Conservation (phyloP, 2,888 invertebrate genomes). For the Dynastes hyllus region DNA sequence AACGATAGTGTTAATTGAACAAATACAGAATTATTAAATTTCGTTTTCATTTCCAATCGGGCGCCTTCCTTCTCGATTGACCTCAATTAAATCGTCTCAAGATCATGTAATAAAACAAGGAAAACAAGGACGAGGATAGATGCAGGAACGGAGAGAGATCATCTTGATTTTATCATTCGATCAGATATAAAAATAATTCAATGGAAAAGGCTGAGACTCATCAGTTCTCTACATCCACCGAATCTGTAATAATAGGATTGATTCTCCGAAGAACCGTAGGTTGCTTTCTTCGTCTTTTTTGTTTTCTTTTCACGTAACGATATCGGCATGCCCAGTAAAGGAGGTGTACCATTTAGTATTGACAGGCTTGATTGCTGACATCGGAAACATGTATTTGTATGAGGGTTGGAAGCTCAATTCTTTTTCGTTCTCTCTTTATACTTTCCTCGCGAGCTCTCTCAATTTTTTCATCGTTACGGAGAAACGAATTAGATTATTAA, state of each 20-base stretch:
- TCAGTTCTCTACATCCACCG: constrained; percentile 37
- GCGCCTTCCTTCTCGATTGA: background rate
- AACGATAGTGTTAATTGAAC: constrained; percentile 10
- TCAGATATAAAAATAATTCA: constrained; percentile 46
- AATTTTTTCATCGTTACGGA: background rate
- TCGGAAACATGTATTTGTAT: constrained; percentile 19
- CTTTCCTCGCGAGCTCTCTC: background rate
- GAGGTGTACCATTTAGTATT: constrained; percentile 27
- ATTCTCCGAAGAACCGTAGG: constrained; percentile 21
- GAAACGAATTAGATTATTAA: too few species aligned
- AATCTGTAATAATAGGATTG: constrained; percentile 45
- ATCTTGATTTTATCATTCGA: constrained; percentile 42
- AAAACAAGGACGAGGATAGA: constrained; percentile 10
- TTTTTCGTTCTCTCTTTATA: background rate
- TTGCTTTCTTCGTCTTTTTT: constrained; percentile 4
- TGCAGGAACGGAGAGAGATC: background rate
- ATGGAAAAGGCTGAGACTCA: constrained; percentile 43
- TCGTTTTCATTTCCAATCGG: background rate
- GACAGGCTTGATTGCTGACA: constrained; percentile 27
- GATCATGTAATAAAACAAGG: constrained; percentile 4
- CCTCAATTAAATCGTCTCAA: constrained; percentile 16
- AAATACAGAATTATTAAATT: constrained; percentile 15
- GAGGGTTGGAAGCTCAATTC: background rate
- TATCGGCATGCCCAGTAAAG: background rate
- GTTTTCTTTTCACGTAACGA: constrained; percentile 21